Conservation (phyloP, 2,797 vertebrate genomes). For the Poeciliopsis infans region DNA sequence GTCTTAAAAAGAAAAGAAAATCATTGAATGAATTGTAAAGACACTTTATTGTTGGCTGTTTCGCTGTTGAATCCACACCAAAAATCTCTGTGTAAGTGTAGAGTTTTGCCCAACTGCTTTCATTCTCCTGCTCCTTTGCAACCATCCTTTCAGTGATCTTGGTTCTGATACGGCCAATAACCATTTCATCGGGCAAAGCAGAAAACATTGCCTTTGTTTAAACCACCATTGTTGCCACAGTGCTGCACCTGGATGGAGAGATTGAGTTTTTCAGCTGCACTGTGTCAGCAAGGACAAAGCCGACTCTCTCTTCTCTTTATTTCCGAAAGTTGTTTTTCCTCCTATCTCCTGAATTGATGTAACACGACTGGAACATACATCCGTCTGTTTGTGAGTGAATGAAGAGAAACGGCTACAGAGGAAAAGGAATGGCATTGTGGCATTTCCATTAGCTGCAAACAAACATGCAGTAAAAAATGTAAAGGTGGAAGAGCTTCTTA, state of each 20-base stretch:
- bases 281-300: conserved; percentile 78
- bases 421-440: not conserved
- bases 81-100: conserved; percentile 35
- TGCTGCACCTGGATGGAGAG: conserved; percentile 75
- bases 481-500: conserved; percentile 6
- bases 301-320: conserved; percentile 63
- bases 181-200: conserved; percentile 59
- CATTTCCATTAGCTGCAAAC: conserved; percentile 32
- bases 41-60: conserved; percentile 41
- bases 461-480: conserved; percentile 2
- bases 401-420: conserved; percentile 20
- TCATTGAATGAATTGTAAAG: conserved; percentile 39
- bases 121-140: conserved; percentile 42
- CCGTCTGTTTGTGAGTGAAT: conserved; percentile 52
- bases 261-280: conserved; percentile 73
- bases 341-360: conserved; percentile 55
- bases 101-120: conserved; percentile 45
- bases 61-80: conserved; percentile 49
- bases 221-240: conserved; percentile 67
- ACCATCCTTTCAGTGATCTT: conserved; percentile 60
- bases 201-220: conserved; percentile 73
- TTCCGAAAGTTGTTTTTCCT: conserved; percentile 66
- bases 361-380: conserved; percentile 53
- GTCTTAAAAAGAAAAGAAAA: conserved; percentile 1
- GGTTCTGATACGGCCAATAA: conserved; percentile 60